These are phyloP conservation scores for Passer domesticus DNA, from an alignment of 2,113 vertebrate species.

Conservation along the genomic window DNA sequence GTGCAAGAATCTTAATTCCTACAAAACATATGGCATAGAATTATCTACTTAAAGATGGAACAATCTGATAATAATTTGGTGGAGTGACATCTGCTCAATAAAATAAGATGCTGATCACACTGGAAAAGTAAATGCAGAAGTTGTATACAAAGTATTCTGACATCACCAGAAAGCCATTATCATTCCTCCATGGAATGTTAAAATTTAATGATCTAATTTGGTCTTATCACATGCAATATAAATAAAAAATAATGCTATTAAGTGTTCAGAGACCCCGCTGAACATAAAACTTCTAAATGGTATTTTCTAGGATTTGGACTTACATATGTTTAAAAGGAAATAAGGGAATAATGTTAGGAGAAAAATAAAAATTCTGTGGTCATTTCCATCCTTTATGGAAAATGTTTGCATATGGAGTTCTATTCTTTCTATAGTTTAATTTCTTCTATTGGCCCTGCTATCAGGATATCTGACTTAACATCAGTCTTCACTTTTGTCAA, in stretches of 20 bases:
- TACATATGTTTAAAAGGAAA: neutral
- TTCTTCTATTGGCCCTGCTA: neutral
- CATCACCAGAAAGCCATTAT: slow-evolving; percentile 53
- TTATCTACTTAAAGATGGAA: slow-evolving; percentile 55
- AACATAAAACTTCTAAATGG: slow-evolving; percentile 28
- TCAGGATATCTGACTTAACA: neutral
- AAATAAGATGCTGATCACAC: slow-evolving; percentile 63
- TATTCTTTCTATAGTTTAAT: neutral
- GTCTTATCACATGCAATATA: slow-evolving; percentile 64
- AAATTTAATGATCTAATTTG: slow-evolving; percentile 71
- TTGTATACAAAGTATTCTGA: slow-evolving; percentile 51
- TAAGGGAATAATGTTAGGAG: neutral
- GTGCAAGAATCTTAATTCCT: slow-evolving; percentile 51
- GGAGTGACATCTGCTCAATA: slow-evolving; percentile 64
- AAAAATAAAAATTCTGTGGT: neutral
- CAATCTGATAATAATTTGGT: slow-evolving; percentile 42
- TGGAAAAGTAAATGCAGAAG: slow-evolving; percentile 38
- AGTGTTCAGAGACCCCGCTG: slow-evolving; percentile 41
- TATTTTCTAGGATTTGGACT: slow-evolving; percentile 16
- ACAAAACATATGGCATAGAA: slow-evolving; percentile 58
- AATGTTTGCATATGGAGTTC: neutral
- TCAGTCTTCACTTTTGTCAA: neutral
- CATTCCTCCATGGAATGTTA: slow-evolving; percentile 61
- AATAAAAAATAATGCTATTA: slow-evolving; percentile 67
- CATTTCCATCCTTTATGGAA: neutral